Evolutionary conservation across 1,140 invertebrate species (phyloP), one percentile per base, ranked within the genome.

Genomic region (Adelges cooleyi): DNA sequence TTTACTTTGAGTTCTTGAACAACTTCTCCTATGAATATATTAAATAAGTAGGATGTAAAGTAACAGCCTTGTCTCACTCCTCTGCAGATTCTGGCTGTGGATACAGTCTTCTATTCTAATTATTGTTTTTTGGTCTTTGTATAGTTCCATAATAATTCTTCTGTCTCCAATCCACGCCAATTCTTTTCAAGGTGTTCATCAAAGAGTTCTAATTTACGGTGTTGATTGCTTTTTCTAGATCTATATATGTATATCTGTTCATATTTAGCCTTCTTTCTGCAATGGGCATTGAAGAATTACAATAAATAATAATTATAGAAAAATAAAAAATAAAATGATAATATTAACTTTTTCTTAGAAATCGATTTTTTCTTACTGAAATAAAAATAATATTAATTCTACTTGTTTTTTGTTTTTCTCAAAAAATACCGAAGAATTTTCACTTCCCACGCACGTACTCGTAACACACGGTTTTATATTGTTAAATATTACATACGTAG

Each of bases 61-160:
- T 69, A 53, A 46, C 69, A 72, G 44, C 72, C 73, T 56, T 73
- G 71, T 22, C 71, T 65, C 10, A 71, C 69, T 3, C 68, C 70
- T 46, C 68, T 67, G 33, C 33, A 50, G 23, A 68, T 70, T 67
- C 66, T 52, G 3, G 50, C 50, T 27, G 11, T 33, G 13, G 3
- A 29, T 23, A 13, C 23, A 29, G 23, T 33, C 50, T 29, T 17
- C 29, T 52, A 52, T 52, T 27, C 13, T 33, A 29, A 52, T 52
- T 33, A 18, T 52, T 52, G 50, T 52, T 25, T 27, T 25, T 52
- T 52, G 3, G 5, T 27, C 13, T 52, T 27, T 52, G 29, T 52
- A 52, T 3, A 52, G 23, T n/a, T 52, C 3, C 13, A 52, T 27
- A n/a, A 52, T 52, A 27, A n/a, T 36, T 52, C 10, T 27, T 52